phyloP scores from a whole-genome alignment of 2,113 vertebrate genomes.

The Ophiodon elongatus region DNA sequence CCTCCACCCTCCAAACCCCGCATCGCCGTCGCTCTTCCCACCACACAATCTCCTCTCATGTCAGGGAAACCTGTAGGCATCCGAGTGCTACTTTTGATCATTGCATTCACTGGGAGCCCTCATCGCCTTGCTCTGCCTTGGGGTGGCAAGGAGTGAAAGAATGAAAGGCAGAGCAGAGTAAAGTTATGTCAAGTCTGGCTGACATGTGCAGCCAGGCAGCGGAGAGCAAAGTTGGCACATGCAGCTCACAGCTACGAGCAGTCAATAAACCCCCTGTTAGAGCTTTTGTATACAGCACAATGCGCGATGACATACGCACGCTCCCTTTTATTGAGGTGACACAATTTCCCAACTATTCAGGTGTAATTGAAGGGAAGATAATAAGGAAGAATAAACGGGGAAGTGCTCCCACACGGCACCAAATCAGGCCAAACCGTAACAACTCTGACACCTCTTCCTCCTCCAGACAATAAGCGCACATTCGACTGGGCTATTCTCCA shows the following conservation, averaged over 20 bases:
- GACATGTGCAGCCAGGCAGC: conserved; percentile 63
- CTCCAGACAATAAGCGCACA: background rate
- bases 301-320: conserved; percentile 6
- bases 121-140: conserved; percentile 73
- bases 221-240: conserved; percentile 57
- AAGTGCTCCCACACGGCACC: conserved; percentile 13
- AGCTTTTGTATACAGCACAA: conserved; percentile 60
- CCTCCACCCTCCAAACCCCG: conserved; percentile 49
- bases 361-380: conserved; percentile 39
- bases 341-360: conserved; percentile 44
- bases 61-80: conserved; percentile 80
- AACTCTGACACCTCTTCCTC: background rate
- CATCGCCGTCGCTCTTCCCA: conserved; percentile 52
- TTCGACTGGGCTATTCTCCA: background rate
- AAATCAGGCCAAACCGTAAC: background rate
- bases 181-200: conserved; percentile 75
- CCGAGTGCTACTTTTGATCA: conserved; percentile 80
- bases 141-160: conserved; percentile 66
- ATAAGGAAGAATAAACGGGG: conserved; percentile 6
- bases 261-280: conserved; percentile 64
- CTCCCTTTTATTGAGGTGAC: conserved; percentile 37
- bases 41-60: conserved; percentile 73
- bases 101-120: conserved; percentile 72
- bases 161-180: conserved; percentile 69
- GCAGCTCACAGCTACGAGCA: conserved; percentile 50